Base-by-base conservation (phyloP, 2,888 invertebrate species). In the Phlogophora meticulosa region DNA sequence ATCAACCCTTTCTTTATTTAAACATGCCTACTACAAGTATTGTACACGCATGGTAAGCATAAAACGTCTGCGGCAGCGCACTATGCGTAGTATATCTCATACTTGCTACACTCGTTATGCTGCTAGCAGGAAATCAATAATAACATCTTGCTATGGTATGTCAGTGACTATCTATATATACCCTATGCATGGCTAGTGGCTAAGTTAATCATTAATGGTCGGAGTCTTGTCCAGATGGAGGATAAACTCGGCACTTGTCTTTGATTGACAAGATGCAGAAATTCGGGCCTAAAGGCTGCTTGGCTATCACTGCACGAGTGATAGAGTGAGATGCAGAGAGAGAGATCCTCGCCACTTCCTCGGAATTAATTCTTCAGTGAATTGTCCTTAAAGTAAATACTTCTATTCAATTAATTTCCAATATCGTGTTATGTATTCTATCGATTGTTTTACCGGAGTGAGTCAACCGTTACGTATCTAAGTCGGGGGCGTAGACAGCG, bases 81-180 rank as follows among this genome's bases (percentile, higher is more conserved):
- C n/a, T 49, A 15, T 20, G 13, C 38, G 15, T 38, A 7, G 15
- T 38, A 7, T 48, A 34, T 36, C 34, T 36, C 11, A 52, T 45
- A 36, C 28, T 5, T 28, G 4, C 17, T 32, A 20, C 42, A 22
- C 22, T 49, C 34, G 34, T 38, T 55, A n/a, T 10, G n/a, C 15
- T 11, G 10, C n/a, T 55, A 28, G 56, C 32, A 72, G 61, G 42
- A 61, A 72, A 72, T 45, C 24, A 48, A 43, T 66, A 66, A 43
- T 34, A 42, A 13, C 20, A 42, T 20, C 11, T 72, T 32, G 22
- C 2, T 52, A 56, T 17, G 24, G 17, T 49, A 38, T 51, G 49
- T 56, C 56, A 45, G 7, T 58, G 13, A 11, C n/a, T 40, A 0
- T 15, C 36, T 10, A 52, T 51, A 43, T 10, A 15, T 7, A 61